phyloP scores from a whole-genome alignment of 1,140 invertebrate genomes.

The Mizuhopecten yessoensis region DNA sequence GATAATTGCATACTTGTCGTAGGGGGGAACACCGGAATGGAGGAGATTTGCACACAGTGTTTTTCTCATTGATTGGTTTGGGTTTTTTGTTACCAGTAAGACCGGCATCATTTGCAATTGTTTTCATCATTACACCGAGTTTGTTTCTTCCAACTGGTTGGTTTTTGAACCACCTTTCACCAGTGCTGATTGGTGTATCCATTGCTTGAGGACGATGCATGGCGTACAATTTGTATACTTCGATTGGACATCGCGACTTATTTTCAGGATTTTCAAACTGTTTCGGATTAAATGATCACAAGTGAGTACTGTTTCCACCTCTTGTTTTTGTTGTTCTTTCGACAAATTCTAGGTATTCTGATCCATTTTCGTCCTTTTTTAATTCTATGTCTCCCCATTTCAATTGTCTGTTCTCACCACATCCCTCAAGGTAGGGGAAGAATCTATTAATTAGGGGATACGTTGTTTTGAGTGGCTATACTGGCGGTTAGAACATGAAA shows the following conservation, averaged over 20 bases:
- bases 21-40: background rate
- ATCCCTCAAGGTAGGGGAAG: too few species aligned
- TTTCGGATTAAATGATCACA: background rate
- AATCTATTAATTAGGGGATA: too few species aligned
- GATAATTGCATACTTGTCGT: background rate
- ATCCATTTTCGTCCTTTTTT: too few species aligned
- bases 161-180: constrained; percentile 20
- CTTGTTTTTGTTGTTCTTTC: background rate
- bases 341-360: background rate
- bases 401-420: background rate
- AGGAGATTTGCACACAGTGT: constrained; percentile 6
- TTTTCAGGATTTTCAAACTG: background rate
- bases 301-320: background rate
- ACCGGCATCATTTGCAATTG: constrained; percentile 17
- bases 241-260: background rate
- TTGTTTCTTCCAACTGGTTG: constrained; percentile 29
- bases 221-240: background rate
- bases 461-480: too few species aligned
- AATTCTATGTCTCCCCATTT: background rate
- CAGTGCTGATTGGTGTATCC: background rate
- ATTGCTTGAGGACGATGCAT: background rate
- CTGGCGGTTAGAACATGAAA: too few species aligned
- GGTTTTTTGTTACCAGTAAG: background rate
- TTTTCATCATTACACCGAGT: constrained; percentile 43
- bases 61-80: constrained; percentile 21